These are phyloP conservation scores for Takifugu flavidus DNA, from an alignment of 2,113 vertebrate genomes.

Conservation along the genomic window DNA sequence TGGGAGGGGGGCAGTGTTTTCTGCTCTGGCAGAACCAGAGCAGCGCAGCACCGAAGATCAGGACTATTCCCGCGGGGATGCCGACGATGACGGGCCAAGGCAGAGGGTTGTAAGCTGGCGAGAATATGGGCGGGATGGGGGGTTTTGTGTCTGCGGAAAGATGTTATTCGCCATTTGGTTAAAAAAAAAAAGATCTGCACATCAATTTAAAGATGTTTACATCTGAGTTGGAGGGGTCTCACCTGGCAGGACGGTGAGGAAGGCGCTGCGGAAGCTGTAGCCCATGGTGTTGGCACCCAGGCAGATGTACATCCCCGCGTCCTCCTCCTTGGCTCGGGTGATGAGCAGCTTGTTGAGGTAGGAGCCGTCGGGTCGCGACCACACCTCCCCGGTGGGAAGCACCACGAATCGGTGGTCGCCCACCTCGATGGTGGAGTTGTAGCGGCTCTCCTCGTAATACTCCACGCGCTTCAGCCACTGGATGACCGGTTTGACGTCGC, in stretches of 20 bases:
- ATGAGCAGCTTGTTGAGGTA: constrained; percentile 99
- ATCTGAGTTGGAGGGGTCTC: constrained; percentile 23
- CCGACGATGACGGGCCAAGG: constrained; percentile 98
- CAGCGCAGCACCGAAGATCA: constrained; percentile 91
- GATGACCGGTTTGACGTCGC: constrained; percentile 96
- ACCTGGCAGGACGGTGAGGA: constrained; percentile 94
- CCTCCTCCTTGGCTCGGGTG: constrained; percentile 90
- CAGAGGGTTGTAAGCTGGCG: constrained; percentile 79
- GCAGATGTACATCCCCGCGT: constrained; percentile 97
- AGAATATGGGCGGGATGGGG: constrained; percentile 77
- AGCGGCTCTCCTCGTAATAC: constrained; percentile 85
- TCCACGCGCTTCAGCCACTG: constrained; percentile 98
- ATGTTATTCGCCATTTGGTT: not conserved
- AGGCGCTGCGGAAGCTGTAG: constrained; percentile 97
- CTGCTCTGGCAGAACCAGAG: constrained; percentile 95
- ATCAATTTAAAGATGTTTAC: not conserved
- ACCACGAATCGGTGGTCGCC: constrained; percentile 94
- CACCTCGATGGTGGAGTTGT: constrained; percentile 94
- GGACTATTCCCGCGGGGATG: constrained; percentile 89
- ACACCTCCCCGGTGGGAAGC: constrained; percentile 94
- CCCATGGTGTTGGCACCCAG: constrained; percentile 98
- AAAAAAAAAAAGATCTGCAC: not conserved
- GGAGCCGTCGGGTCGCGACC: constrained; percentile 94
- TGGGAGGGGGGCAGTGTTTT: constrained; percentile 82
- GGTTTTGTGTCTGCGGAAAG: constrained; percentile 84